A percentile compares a stretch with the other conserved stretches of the same genome.
These are phyloP conservation scores for Eristalis arbustorum DNA, from an alignment of 2,888 invertebrate species.

Conservation along the genomic window DNA sequence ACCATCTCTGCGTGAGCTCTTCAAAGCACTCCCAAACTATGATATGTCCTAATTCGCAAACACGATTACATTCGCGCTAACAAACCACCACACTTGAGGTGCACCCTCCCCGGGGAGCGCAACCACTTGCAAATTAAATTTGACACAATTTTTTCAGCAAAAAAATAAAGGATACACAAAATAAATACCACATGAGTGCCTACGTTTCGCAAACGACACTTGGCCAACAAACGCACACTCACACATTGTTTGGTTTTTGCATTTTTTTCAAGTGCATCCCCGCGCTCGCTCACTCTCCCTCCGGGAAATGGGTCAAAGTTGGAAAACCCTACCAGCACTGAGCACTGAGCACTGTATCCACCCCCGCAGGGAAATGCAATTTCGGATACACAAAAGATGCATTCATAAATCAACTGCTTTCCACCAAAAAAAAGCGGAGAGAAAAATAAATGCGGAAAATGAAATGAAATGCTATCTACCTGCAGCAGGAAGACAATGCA, in stretches of 20 bases:
- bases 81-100: background rate
- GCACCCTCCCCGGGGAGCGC: background rate
- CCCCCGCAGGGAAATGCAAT: conserved; percentile 17
- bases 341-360: background rate
- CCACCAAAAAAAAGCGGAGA: conserved; percentile 16
- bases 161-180: background rate
- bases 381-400: conserved; percentile 55
- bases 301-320: conserved; percentile 51
- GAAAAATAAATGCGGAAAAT: conserved; percentile 19
- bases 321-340: conserved; percentile 9
- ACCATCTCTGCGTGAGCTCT: background rate
- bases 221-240: background rate
- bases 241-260: background rate
- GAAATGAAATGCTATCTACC: conserved; percentile 41
- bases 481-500: conserved; percentile 35
- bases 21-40: background rate
- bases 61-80: background rate
- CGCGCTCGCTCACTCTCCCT: background rate
- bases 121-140: conserved; percentile 3
- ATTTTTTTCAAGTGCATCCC: conserved; percentile 35
- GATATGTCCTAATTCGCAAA: background rate
- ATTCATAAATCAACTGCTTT: conserved; percentile 61
- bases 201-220: background rate
- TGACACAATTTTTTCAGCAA: background rate
- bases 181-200: background rate